Evolutionary conservation across 1,140 invertebrate genomes (phyloP).

Genomic region (Cheumatopsyche charites): DNA sequence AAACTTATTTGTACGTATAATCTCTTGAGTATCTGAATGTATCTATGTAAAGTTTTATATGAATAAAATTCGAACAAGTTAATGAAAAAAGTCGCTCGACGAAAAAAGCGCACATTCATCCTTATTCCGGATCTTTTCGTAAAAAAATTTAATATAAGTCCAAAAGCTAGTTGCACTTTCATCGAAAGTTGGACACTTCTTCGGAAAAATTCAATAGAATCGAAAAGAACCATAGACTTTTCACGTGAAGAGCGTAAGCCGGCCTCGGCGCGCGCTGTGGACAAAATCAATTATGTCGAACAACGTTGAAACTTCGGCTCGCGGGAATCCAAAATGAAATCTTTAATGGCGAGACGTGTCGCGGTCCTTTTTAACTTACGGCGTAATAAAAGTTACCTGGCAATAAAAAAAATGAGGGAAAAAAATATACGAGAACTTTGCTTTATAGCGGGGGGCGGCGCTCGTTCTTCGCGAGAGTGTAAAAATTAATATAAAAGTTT

Average conservation of each 20-base stretch:
- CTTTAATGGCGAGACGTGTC: constrained; percentile 26
- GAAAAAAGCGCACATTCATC: no score
- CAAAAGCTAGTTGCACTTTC: constrained; percentile 14
- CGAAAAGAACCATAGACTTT: constrained; percentile 23
- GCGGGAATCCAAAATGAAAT: constrained; percentile 27
- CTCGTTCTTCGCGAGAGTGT: not conserved
- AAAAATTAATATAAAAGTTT: constrained; percentile 26
- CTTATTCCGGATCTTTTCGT: no score
- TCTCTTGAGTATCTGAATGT: no score
- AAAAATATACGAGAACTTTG: not conserved
- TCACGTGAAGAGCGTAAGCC: constrained; percentile 29
- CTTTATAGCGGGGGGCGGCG: not conserved
- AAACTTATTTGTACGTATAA: no score
- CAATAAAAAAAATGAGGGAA: constrained; percentile 15
- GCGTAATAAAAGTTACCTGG: constrained; percentile 25
- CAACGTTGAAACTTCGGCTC: constrained; percentile 25
- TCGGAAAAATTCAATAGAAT: constrained; percentile 43
- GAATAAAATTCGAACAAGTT: no score
- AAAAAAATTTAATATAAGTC: no score
- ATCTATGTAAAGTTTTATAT: no score
- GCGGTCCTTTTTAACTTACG: constrained; percentile 15
- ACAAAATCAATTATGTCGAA: constrained; percentile 45
- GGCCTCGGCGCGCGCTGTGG: constrained; percentile 27
- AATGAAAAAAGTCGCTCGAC: no score
- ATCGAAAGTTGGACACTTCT: constrained; percentile 30